Base-by-base conservation (phyloP, 2,797 vertebrate genomes). In the Manis javanica region DNA sequence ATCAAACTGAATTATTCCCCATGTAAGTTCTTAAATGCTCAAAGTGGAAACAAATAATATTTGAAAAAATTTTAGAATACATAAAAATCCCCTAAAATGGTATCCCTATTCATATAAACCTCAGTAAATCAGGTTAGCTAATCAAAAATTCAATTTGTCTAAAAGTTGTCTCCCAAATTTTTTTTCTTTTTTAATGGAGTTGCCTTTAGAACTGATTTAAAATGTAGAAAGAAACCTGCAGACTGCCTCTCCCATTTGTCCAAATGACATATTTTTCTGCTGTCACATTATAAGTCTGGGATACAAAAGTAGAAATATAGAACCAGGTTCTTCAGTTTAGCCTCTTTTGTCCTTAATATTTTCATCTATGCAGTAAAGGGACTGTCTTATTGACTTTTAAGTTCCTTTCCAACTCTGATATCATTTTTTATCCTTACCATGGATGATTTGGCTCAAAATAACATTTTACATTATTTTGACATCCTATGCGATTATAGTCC, bases 201-300 rank as follows among this genome's bases (percentile, higher is more conserved):
- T 96, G 18, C 23, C 24, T 92, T 79, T 94, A 63, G 4, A 87
- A 74, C 9, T 91, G 34, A 37, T 89, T 92, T 75, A 55, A 93
- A 78, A 71, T 72, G 6, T 55, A 83, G 59, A 46, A 81, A 78
- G 24, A 90, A 88, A 82, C 4, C 42, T 79, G 14, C 6, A 63
- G 31, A 37, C 69, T 78, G 2, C 15, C 14, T 88, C 46, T 95
- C 51, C 11, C 15, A 71, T 88, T 88, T 81, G 46, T 86, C 42
- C 39, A 94, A 75, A 91, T 85, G n/a, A 87, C 7, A 59, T 83
- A 66, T 87, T 94, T 96, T 92, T 94, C 14, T 13, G 29, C 23
- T 87, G 3, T 87, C 37, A 87, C 23, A 53, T 61, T 84, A 51
- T 95, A 94, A 92, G 4, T 55, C 21, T 94, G 29, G 39, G 19